A percentile compares a stretch with the other conserved stretches of the same genome.
These are phyloP conservation scores for Syritta pipiens DNA, from an alignment of 2,888 invertebrate species.

Conservation along the genomic window DNA sequence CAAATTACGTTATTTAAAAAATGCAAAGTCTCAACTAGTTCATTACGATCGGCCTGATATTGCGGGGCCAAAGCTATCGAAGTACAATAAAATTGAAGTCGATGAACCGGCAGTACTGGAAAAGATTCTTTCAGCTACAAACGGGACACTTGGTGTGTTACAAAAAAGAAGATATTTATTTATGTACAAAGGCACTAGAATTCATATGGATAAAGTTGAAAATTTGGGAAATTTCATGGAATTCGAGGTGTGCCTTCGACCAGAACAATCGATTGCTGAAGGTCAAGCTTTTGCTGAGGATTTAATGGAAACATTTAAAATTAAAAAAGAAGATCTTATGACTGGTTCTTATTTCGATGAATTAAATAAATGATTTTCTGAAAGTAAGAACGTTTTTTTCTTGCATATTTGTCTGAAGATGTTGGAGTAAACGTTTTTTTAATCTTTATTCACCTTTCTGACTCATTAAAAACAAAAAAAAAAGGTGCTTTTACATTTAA, in stretches of 20 bases:
- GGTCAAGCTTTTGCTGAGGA: conserved; percentile 82
- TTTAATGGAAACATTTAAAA: conserved; percentile 80
- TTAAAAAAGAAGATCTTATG: conserved; percentile 80
- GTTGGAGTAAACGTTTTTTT: neutral
- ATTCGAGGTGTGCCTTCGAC: conserved; percentile 82
- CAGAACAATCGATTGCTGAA: conserved; percentile 81
- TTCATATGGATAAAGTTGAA: conserved; percentile 93
- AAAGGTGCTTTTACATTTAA: too few relatives aligned
- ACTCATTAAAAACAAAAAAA: too few relatives aligned
- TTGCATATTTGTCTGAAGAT: too few relatives aligned
- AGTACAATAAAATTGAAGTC: conserved; percentile 83
- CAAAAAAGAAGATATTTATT: conserved; percentile 88
- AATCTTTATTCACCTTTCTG: too few relatives aligned
- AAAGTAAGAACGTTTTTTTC: too few relatives aligned
- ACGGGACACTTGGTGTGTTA: conserved; percentile 87
- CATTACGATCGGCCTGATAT: conserved; percentile 89
- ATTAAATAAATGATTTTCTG: conserved; percentile 70
- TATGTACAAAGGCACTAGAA: conserved; percentile 86
- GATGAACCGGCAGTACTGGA: conserved; percentile 81
- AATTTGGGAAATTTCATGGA: conserved; percentile 84
- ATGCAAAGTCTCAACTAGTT: conserved; percentile 83
- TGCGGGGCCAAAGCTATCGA: conserved; percentile 89
- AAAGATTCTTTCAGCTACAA: conserved; percentile 80
- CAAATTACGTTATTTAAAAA: conserved; percentile 75
- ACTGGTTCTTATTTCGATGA: conserved; percentile 82